phyloP scores from a whole-genome alignment of 1,140 invertebrate species.

The Drosophila saltans region DNA sequence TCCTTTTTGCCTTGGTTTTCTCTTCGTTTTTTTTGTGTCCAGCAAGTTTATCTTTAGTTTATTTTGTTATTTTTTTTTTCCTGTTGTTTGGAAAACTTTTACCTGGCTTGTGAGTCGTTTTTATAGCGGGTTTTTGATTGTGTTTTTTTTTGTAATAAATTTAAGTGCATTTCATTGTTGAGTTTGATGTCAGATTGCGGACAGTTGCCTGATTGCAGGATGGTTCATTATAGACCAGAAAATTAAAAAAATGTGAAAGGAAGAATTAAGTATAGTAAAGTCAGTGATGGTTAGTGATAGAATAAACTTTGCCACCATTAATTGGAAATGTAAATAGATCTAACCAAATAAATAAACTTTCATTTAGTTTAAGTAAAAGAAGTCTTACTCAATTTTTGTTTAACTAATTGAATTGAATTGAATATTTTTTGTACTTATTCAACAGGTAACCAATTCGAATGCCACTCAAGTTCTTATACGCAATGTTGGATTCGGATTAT shows the following conservation, averaged over 20 bases:
- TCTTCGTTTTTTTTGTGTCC: slow-evolving; percentile 42
- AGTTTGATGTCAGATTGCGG: slow-evolving; percentile 51
- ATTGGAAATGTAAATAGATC: too few species aligned
- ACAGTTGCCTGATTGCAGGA: slow-evolving; percentile 30
- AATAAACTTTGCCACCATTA: too few species aligned
- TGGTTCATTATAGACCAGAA: slow-evolving; percentile 2
- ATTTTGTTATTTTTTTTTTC: slow-evolving; percentile 26
- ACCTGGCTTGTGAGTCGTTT: slow-evolving; percentile 42
- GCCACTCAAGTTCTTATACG: slow-evolving; percentile 90
- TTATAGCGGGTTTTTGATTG: slow-evolving; percentile 26
- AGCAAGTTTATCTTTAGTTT: slow-evolving; percentile 72
- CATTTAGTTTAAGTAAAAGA: not conserved
- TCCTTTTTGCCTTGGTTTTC: not conserved
- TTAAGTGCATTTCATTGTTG: slow-evolving; percentile 68
- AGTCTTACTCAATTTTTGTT: not conserved
- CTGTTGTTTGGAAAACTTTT: slow-evolving; percentile 58
- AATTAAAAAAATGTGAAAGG: not conserved
- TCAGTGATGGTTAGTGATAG: too few species aligned
- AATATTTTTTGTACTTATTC: slow-evolving; percentile 81
- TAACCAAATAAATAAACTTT: not conserved
- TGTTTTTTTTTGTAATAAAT: slow-evolving; percentile 61
- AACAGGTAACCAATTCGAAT: slow-evolving; percentile 87
- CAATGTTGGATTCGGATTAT: slow-evolving; percentile 88
- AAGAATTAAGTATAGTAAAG: too few species aligned
- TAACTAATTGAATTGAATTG: slow-evolving; percentile 29